These are phyloP conservation scores for Hyalella azteca DNA, from an alignment of 2,888 invertebrate species.

Conservation along the genomic window DNA sequence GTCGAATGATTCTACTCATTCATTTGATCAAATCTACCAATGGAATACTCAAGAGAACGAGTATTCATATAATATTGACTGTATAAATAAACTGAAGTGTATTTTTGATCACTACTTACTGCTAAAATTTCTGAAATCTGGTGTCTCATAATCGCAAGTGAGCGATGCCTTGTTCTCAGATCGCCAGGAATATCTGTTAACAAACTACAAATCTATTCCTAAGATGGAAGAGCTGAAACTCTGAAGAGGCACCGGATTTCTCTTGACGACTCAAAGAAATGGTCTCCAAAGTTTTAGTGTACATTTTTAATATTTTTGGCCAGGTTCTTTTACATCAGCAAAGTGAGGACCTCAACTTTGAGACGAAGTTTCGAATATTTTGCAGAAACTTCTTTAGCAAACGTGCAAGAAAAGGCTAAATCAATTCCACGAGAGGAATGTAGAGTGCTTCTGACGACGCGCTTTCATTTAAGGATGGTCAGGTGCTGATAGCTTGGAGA, in stretches of 20 bases:
- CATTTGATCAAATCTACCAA: too few species aligned
- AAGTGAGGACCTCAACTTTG: conserved; percentile 7
- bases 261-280: neutral
- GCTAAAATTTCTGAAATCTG: too few species aligned
- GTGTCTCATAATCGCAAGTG: too few species aligned
- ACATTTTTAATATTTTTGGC: neutral
- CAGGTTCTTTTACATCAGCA: conserved; percentile 1
- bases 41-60: too few species aligned
- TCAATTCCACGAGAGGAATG: neutral
- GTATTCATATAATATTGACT: too few species aligned
- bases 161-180: too few species aligned
- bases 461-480: neutral
- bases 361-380: neutral
- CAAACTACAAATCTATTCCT: too few species aligned
- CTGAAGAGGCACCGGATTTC: neutral
- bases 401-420: conserved; percentile 17
- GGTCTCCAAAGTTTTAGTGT: neutral
- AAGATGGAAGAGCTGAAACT: neutral
- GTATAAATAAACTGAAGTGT: too few species aligned
- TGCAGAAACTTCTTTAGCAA: neutral
- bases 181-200: too few species aligned
- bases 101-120: too few species aligned
- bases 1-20: too few species aligned
- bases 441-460: neutral
- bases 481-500: too few species aligned